Evolutionary conservation across 1,140 invertebrate species (phyloP).

Genomic region (Calliopsis andreniformis): DNA sequence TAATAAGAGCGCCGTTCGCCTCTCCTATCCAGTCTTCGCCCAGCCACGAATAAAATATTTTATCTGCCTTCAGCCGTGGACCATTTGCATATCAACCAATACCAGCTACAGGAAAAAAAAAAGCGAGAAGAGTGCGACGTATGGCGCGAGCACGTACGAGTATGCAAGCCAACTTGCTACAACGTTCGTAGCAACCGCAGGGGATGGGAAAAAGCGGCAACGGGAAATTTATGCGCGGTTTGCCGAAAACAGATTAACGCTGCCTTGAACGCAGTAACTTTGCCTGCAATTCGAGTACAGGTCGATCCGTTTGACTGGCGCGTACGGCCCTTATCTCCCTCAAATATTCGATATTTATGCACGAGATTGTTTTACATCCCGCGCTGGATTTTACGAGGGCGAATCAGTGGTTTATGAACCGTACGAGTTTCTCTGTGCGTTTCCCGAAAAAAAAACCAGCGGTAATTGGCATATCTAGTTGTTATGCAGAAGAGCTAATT

Average conservation of each 20-base stretch:
- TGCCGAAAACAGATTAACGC: conserved; percentile 9
- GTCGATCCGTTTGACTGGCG: background rate
- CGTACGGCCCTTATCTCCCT: conserved; percentile 4
- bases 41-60: conserved; percentile 43
- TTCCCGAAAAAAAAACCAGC: background rate
- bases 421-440: background rate
- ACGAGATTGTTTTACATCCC: background rate
- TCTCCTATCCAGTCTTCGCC: background rate
- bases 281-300: conserved; percentile 14
- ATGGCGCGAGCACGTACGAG: conserved; percentile 19
- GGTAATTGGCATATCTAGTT: conserved; percentile 1
- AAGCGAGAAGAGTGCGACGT: conserved; percentile 3
- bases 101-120: conserved; percentile 10
- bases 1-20: conserved; percentile 32
- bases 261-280: conserved; percentile 11
- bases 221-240: conserved; percentile 18
- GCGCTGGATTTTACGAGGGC: background rate
- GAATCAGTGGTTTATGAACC: conserved; percentile 22
- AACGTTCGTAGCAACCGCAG: background rate
- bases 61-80: conserved; percentile 42
- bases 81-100: conserved; percentile 54
- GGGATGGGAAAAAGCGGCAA: background rate
- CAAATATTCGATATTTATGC: conserved; percentile 31
- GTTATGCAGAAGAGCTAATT: conserved; percentile 8
- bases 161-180: conserved; percentile 15